Percentiles rank a stretch among this genome's conserved stretches.
phyloP scores from a whole-genome alignment of 2,888 invertebrate species.

The Lycaena phlaeas region DNA sequence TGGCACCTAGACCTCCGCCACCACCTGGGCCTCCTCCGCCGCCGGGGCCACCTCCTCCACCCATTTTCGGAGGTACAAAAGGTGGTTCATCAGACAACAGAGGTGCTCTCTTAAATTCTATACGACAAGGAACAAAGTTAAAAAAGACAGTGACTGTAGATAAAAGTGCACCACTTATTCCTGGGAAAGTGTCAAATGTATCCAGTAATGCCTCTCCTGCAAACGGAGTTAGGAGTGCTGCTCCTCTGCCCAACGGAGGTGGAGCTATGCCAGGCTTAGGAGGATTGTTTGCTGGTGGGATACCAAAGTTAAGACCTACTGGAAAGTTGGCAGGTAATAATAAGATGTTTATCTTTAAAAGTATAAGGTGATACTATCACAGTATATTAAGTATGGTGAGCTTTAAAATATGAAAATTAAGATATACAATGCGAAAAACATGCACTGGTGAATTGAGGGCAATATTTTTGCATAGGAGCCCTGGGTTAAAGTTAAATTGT shows the following conservation, averaged over 20 bases:
- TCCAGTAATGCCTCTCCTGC: conserved; percentile 38
- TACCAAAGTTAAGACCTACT: conserved; percentile 85
- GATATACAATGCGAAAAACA: too few relatives aligned
- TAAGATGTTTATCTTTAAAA: not conserved
- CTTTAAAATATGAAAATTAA: too few relatives aligned
- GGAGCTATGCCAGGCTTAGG: conserved; percentile 67
- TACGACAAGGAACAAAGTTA: conserved; percentile 84
- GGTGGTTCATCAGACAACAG: conserved; percentile 73
- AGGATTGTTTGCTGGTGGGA: conserved; percentile 86
- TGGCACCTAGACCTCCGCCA: conserved; percentile 76
- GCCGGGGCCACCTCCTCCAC: conserved; percentile 73
- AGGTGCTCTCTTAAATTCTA: conserved; percentile 83
- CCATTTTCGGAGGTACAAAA: conserved; percentile 59
- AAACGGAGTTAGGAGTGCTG: conserved; percentile 42
- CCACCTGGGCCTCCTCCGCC: conserved; percentile 79
- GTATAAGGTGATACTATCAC: too few relatives aligned
- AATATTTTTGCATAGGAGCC: too few relatives aligned
- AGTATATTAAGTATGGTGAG: too few relatives aligned
- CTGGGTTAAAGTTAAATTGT: too few relatives aligned
- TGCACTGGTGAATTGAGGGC: too few relatives aligned
- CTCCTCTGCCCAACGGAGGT: conserved; percentile 52
- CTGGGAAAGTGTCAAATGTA: conserved; percentile 71
- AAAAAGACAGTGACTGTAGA: conserved; percentile 93
- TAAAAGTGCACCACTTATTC: conserved; percentile 86
- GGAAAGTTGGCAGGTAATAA: conserved; percentile 65